Evolutionary conservation across 2,888 invertebrate species (phyloP), one percentile per base, ranked within the genome.

Genomic region (Ditylenchus weischeri): DNA sequence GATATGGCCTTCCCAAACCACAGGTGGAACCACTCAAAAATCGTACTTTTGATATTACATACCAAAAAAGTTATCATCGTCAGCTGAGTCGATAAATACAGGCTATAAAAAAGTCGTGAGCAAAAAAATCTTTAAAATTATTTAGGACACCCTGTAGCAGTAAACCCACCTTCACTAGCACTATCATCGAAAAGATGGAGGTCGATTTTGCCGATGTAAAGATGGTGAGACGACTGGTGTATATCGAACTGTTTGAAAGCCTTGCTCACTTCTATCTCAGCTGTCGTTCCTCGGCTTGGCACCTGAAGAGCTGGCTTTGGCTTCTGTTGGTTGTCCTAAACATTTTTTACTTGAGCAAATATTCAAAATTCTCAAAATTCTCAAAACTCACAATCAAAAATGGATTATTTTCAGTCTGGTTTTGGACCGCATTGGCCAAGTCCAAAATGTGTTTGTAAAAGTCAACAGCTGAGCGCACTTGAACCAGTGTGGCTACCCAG

Each of bases 141-240:
- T 29, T 29, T 29, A 29, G 29, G 3, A 29, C 29, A 29, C 29
- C 29, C 29, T 29, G 29, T 2, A 29, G 29, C 29, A 29, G 29
- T 5, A 65, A 35, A 59, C 49, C 8, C 21, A 70, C 69, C 61
- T 18, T 64, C 19, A 50, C 11, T 4, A n/a, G 59, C 49, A 43
- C 82, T 83, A 75, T 98, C 98, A 84, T 98, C 96, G 83, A 93
- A 94, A 48, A 98, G 87, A 85, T 96, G 96, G 69, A 98, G 86
- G 85, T 96, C 94, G 79, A 98, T 91, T 80, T 92, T 88, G 72
- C 92, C 91, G 18, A 84, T 84, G 73, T 85, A 88, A 83, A 98
- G 89, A 84, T 98, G 98, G 86, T 95, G 94, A 0, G 95, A 96
- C 0, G 98, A 92, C 60, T 78, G 76, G 43, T 66, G 75, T 54